These are phyloP conservation scores for Horisme vitalbata DNA, from an alignment of 2,888 invertebrate species.

Conservation along the genomic window DNA sequence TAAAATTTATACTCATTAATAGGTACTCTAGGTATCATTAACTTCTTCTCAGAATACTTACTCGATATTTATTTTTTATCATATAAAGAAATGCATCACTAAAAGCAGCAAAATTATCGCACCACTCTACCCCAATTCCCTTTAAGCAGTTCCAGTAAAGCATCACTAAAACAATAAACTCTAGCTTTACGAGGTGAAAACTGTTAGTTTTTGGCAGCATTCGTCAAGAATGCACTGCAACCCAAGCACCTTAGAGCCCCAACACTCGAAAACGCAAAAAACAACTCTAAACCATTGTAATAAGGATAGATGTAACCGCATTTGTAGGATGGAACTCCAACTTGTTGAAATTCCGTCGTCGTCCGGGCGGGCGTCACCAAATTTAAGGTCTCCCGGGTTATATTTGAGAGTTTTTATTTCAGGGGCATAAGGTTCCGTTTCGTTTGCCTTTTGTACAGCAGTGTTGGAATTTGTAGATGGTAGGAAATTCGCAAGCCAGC, in stretches of 20 bases:
- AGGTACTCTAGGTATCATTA: no score
- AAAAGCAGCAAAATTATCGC: conserved; percentile 21
- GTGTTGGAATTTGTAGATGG: conserved; percentile 46
- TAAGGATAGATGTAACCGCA: conserved; percentile 46
- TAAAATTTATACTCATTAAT: no score
- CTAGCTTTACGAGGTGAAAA: conserved; percentile 71
- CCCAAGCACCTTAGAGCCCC: conserved; percentile 43
- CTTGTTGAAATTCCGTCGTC: conserved; percentile 80
- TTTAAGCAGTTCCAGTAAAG: conserved; percentile 23
- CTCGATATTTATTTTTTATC: background rate
- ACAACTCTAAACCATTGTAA: conserved; percentile 47
- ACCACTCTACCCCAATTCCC: conserved; percentile 27
- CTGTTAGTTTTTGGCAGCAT: conserved; percentile 79
- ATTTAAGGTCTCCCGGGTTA: conserved; percentile 51
- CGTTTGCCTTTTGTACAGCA: conserved; percentile 33
- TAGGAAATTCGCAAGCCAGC: conserved; percentile 74
- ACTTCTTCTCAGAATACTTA: no score
- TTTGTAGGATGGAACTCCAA: conserved; percentile 61
- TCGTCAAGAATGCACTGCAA: conserved; percentile 75
- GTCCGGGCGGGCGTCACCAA: conserved; percentile 65
- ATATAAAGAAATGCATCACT: no score
- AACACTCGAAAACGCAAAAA: conserved; percentile 37
- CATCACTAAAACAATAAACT: conserved; percentile 61
- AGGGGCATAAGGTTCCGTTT: conserved; percentile 52
- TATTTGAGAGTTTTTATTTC: conserved; percentile 49